These are phyloP conservation scores for Heptranchias perlo DNA, from an alignment of 2,113 vertebrate species.

Conservation along the genomic window DNA sequence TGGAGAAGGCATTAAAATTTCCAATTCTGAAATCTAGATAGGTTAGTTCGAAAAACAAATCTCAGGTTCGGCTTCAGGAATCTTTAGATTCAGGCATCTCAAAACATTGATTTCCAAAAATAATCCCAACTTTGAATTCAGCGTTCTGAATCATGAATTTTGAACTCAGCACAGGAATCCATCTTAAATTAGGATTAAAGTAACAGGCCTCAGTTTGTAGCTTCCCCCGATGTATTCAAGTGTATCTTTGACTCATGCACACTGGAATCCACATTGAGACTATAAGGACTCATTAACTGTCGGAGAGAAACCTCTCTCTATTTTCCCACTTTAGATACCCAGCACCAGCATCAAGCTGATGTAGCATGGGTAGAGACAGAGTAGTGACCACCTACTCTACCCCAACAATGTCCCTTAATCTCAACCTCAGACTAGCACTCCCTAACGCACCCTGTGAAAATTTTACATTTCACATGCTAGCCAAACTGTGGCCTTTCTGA, in stretches of 20 bases:
- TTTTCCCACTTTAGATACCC: background rate
- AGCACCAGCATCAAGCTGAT: background rate
- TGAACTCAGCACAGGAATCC: too few species aligned
- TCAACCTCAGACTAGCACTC: background rate
- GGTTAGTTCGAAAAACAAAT: background rate
- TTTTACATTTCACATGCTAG: background rate
- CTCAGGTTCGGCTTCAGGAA: background rate
- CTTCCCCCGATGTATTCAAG: too few species aligned
- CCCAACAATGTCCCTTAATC: background rate
- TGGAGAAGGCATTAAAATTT: background rate
- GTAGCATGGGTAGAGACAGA: background rate
- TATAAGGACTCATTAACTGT: background rate
- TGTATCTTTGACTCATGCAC: background rate
- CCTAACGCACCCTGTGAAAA: background rate
- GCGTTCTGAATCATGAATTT: too few species aligned
- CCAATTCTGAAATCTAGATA: background rate
- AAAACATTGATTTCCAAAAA: background rate
- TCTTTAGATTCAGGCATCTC: background rate
- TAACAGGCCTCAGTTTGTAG: too few species aligned
- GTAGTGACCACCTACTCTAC: too few species aligned
- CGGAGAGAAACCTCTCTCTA: background rate
- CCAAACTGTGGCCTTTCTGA: background rate
- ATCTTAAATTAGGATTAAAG: background rate
- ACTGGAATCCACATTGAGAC: background rate
- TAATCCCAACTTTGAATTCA: background rate